Conservation (phyloP, 2,113 vertebrate genomes). For the Chunga burmeisteri region DNA sequence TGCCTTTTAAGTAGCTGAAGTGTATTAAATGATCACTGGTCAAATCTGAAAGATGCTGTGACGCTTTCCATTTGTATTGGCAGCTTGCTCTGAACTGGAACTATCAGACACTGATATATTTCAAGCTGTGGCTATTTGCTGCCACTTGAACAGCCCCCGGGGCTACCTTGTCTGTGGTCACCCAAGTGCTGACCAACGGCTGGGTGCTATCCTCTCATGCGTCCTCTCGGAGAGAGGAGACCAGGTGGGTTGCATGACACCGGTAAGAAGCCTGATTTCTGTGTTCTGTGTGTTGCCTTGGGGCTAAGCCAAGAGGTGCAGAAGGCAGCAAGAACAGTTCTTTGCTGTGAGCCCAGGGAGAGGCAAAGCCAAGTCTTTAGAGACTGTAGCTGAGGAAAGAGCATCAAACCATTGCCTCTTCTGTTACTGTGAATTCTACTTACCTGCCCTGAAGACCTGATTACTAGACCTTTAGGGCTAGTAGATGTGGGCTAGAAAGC, state of each 20-base stretch:
- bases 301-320: neutral
- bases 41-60: neutral
- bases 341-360: neutral
- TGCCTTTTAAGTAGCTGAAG: neutral
- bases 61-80: neutral
- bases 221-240: neutral
- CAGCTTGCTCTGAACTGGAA: neutral
- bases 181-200: neutral
- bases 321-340: neutral
- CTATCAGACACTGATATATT: neutral
- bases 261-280: neutral
- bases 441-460: neutral
- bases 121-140: neutral
- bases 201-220: neutral
- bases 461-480: neutral
- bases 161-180: neutral
- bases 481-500: neutral
- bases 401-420: neutral
- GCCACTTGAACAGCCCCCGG: neutral
- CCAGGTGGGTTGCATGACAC: neutral
- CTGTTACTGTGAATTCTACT: neutral
- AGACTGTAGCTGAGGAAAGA: neutral
- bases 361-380: neutral
- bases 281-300: neutral
- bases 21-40: neutral